A percentile compares a stretch with the other conserved stretches of the same genome.
Evolutionary conservation across 2,113 vertebrate species (phyloP).

Genomic region (Gnathonemus echidnorhynchus): DNA sequence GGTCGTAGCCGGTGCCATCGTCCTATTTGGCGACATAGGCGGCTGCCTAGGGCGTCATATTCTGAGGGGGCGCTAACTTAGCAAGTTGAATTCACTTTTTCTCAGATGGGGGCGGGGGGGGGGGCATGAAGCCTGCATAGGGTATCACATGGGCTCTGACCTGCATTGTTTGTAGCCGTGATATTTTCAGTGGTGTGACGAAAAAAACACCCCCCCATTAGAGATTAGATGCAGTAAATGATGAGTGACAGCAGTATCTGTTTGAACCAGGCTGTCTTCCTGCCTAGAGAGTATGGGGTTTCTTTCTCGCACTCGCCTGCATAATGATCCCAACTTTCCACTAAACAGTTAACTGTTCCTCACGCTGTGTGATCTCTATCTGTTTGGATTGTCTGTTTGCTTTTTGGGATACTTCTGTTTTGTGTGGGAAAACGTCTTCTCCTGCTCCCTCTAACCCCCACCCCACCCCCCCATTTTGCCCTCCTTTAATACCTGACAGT

Average conservation of each 20-base stretch:
- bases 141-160: neutral
- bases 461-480: neutral
- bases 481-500: conserved; percentile 33
- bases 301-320: neutral
- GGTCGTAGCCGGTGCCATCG: neutral
- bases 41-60: neutral
- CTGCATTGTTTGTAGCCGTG: neutral
- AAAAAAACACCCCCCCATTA: neutral
- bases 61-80: neutral
- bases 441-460: neutral
- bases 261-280: neutral
- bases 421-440: neutral
- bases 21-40: neutral
- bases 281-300: neutral
- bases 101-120: neutral
- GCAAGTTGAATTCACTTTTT: neutral
- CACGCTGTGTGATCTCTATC: conserved; percentile 32
- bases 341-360: conserved; percentile 41
- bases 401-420: conserved; percentile 27
- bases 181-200: neutral
- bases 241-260: neutral
- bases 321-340: conserved; percentile 16
- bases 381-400: conserved; percentile 41
- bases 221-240: neutral
- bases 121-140: neutral